These are phyloP conservation scores for Limnephilus rhombicus DNA, from an alignment of 2,888 invertebrate genomes.

Conservation along the genomic window DNA sequence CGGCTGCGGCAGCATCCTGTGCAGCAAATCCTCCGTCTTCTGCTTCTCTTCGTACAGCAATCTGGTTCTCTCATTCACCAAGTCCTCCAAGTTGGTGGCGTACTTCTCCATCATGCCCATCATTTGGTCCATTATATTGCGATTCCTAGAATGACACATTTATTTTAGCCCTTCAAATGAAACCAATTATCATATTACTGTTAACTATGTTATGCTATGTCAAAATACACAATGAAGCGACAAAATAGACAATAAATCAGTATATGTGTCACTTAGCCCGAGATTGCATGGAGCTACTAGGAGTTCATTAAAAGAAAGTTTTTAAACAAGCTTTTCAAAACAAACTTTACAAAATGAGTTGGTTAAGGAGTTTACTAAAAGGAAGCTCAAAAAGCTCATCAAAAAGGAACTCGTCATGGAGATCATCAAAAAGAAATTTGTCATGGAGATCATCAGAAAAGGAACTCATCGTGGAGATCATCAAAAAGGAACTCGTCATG, in stretches of 20 bases:
- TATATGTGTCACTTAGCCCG: too few species aligned
- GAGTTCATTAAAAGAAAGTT: too few species aligned
- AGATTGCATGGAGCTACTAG: too few species aligned
- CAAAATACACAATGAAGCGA: neutral
- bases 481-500: too few species aligned
- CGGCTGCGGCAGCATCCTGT: constrained; percentile 96
- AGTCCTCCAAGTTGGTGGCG: constrained; percentile 95
- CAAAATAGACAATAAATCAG: neutral
- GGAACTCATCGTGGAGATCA: too few species aligned
- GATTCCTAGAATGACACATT: constrained; percentile 77
- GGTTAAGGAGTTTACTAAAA: too few species aligned
- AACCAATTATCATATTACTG: neutral
- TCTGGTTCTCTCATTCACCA: constrained; percentile 94
- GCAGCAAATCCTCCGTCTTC: constrained; percentile 94
- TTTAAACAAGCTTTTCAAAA: too few species aligned
- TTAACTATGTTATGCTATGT: neutral
- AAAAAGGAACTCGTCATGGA: too few species aligned
- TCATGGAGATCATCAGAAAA: too few species aligned
- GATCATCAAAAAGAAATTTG: too few species aligned
- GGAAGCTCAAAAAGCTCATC: too few species aligned
- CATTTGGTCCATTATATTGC: constrained; percentile 98
- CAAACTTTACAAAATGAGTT: too few species aligned
- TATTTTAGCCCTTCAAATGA: neutral
- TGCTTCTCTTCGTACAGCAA: constrained; percentile 94
- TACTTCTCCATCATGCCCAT: constrained; percentile 99